phyloP scores from a whole-genome alignment of 1,140 invertebrate genomes.

The Drosophila asahinai region DNA sequence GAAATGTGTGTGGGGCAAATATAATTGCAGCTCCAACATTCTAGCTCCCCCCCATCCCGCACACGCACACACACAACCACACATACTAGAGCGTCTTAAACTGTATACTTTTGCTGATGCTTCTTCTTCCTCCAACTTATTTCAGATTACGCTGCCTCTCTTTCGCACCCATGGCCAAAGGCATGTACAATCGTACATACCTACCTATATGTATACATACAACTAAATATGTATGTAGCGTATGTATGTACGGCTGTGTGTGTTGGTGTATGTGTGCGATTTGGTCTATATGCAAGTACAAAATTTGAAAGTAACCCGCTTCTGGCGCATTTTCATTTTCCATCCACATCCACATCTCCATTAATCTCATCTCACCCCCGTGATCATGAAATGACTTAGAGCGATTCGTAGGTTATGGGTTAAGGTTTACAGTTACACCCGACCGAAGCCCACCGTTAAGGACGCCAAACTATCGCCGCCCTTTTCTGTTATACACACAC shows the following conservation, averaged over 20 bases:
- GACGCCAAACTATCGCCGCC: slow-evolving; percentile 35
- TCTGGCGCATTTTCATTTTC: slow-evolving; percentile 68
- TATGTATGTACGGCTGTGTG: slow-evolving; percentile 36
- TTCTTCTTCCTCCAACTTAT: slow-evolving; percentile 81
- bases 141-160: slow-evolving; percentile 78
- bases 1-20: slow-evolving; percentile 12
- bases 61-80: slow-evolving; percentile 17
- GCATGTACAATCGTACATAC: slow-evolving; percentile 50
- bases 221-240: slow-evolving; percentile 49
- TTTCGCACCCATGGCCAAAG: slow-evolving; percentile 56
- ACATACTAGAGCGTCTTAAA: slow-evolving; percentile 66
- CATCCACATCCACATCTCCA: slow-evolving; percentile 19
- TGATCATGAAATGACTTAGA: slow-evolving; percentile 24
- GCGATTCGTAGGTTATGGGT: slow-evolving; percentile 23
- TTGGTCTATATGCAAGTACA: slow-evolving; percentile 81
- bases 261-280: slow-evolving; percentile 46
- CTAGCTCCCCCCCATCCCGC: slow-evolving; percentile 35
- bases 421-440: slow-evolving; percentile 10
- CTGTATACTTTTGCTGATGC: slow-evolving; percentile 80
- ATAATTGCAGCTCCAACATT: slow-evolving; percentile 49
- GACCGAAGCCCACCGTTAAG: slow-evolving; percentile 26
- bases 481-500: slow-evolving; percentile 78
- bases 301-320: slow-evolving; percentile 81
- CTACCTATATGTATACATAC: slow-evolving; percentile 49
- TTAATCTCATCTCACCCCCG: slow-evolving; percentile 25